These are phyloP conservation scores for Chloromyia formosa DNA, from an alignment of 2,888 invertebrate genomes.

Conservation along the genomic window DNA sequence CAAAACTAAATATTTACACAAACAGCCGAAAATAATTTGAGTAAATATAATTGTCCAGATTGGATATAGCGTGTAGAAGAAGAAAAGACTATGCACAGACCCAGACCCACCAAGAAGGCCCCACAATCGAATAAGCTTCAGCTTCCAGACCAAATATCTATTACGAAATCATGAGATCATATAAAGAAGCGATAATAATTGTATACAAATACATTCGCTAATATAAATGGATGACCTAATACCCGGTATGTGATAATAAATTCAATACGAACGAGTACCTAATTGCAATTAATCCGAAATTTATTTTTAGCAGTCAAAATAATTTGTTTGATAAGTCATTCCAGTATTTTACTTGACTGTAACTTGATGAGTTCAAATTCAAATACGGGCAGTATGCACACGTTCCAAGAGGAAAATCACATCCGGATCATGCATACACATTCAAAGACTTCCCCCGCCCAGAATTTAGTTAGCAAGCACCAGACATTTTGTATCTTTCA, in stretches of 20 bases:
- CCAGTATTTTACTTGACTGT: too few species aligned
- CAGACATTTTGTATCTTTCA: too few species aligned
- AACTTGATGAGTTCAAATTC: too few species aligned
- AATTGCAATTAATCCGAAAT: neutral
- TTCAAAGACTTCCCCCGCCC: too few species aligned
- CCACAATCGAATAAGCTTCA: neutral
- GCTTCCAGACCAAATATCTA: slow-evolving; percentile 5
- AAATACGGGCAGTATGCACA: too few species aligned
- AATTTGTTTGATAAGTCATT: too few species aligned
- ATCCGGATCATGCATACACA: too few species aligned
- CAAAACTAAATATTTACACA: slow-evolving; percentile 8
- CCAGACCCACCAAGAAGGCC: too few species aligned
- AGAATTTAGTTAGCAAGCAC: too few species aligned
- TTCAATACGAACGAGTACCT: neutral
- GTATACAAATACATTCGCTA: too few species aligned
- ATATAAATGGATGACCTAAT: slow-evolving; percentile 21
- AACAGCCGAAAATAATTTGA: slow-evolving; percentile 15
- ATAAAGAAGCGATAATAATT: neutral
- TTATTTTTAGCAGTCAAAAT: too few species aligned
- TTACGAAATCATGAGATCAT: slow-evolving; percentile 31
- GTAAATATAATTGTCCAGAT: slow-evolving; percentile 20
- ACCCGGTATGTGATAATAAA: neutral
- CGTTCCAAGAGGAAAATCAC: too few species aligned
- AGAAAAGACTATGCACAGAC: neutral
- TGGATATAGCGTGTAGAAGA: neutral